Conservation (phyloP, 2,888 invertebrate genomes). For the Stenoptilia bipunctidactyla region DNA sequence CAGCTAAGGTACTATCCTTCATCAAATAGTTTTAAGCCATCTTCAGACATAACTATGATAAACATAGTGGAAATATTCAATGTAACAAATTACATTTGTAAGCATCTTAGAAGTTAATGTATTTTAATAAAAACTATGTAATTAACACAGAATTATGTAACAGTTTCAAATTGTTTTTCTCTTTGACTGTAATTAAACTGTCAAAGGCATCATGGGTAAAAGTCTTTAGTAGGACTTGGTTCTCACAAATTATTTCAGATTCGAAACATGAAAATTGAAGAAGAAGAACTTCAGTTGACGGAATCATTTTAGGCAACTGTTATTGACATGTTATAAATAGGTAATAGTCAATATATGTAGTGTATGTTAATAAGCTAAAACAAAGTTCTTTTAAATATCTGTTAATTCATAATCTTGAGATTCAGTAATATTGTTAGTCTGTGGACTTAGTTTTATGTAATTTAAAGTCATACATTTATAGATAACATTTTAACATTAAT, state of each 20-base stretch:
- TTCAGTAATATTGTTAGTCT: not conserved
- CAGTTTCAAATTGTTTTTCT: slow-evolving; percentile 1
- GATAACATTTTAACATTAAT: slow-evolving; percentile 43
- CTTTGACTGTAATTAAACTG: not conserved
- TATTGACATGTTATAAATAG: too few relatives aligned
- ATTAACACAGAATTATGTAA: too few relatives aligned
- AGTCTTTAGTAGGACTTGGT: too few relatives aligned
- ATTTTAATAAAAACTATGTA: slow-evolving; percentile 14
- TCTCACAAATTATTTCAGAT: too few relatives aligned
- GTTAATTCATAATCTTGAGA: too few relatives aligned
- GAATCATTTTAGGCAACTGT: too few relatives aligned
- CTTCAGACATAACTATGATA: slow-evolving; percentile 57
- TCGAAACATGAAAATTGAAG: too few relatives aligned
- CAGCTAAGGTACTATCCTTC: slow-evolving; percentile 56
- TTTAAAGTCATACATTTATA: not conserved
- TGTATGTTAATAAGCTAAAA: too few relatives aligned
- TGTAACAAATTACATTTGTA: slow-evolving; percentile 42
- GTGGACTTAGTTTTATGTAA: slow-evolving; percentile 1
- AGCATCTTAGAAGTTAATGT: slow-evolving; percentile 26
- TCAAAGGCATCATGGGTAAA: too few relatives aligned
- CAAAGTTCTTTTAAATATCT: too few relatives aligned
- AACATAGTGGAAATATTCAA: slow-evolving; percentile 54
- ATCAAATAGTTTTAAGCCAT: slow-evolving; percentile 36
- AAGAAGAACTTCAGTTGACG: too few relatives aligned
- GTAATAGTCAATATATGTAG: too few relatives aligned